Base-by-base conservation (phyloP, 2,888 invertebrate species). In the Neoitamus cyanurus region DNA sequence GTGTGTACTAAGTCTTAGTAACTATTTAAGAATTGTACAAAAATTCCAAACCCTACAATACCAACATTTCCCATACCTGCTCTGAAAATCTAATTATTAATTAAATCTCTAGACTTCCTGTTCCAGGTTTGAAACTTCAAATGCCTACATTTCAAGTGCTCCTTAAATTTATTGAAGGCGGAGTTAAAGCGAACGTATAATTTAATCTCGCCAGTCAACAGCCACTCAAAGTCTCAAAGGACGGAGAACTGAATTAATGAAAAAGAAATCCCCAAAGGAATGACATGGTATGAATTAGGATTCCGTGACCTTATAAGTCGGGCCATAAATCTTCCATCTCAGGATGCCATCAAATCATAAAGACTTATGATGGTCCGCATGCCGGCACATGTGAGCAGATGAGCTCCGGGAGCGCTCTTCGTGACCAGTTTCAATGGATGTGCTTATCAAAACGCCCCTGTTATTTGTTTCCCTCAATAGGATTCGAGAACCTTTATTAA, bases 221-320 rank as follows among this genome's bases (percentile, higher is more conserved):
- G 58, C 25, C 25, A 58, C 11, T 58, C 58, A 20, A 58, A 58
- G 58, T 58, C 58, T 58, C 58, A 25, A 25, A 20, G 58, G 58
- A 58, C 58, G 58, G 2, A 25, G 25, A 58, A 58, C 25, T 58
- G 42, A 42, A 58, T 58, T 58, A 58, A 58, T 58, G 20, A 58
- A 58, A 58, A 58, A 58, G 9, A 58, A 58, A 58, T 58, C 58
- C 58, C 58, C 9, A 20, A 25, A 58, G 58, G 58, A 58, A 58
- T 58, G 58, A 25, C 58, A 58, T 58, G 20, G 58, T 58, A 58
- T 58, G 58, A 58, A 58, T 58, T 58, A 58, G 58, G 58, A 58
- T 58, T 58, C 58, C 58, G 58, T 58, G 58, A 58, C 58, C 58
- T 25, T 58, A 58, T 58, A 58, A 58, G 58, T 58, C 58, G 58